phyloP scores from a whole-genome alignment of 2,888 invertebrate genomes.

The Brachyopa scutellaris region DNA sequence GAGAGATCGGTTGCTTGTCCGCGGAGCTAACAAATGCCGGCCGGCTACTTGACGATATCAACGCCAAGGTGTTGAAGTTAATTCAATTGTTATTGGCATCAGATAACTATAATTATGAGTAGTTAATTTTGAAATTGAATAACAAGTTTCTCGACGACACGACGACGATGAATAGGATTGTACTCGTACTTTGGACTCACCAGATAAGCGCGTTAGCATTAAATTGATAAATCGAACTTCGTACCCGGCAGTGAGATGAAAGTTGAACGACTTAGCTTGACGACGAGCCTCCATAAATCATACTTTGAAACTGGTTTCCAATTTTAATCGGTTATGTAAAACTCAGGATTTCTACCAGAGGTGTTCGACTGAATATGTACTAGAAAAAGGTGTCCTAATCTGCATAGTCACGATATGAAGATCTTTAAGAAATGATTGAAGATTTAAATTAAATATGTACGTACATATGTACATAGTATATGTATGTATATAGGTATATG shows the following conservation, averaged over 20 bases:
- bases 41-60: not conserved
- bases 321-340: no score
- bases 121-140: slow-evolving; percentile 16
- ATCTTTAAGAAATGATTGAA: no score
- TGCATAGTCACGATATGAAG: no score
- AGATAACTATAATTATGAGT: slow-evolving; percentile 4
- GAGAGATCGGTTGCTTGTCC: no score
- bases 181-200: not conserved
- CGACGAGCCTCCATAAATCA: slow-evolving; percentile 4
- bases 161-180: no score
- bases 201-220: not conserved
- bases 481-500: no score
- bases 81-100: not conserved
- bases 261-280: slow-evolving; percentile 15
- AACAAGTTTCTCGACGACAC: slow-evolving; percentile 1
- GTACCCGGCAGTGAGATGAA: not conserved
- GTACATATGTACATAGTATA: no score
- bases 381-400: no score
- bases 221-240: not conserved
- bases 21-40: not conserved
- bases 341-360: no score
- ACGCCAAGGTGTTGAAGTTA: slow-evolving; percentile 19
- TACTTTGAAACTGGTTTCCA: not conserved
- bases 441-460: no score
- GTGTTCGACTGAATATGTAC: no score